These are phyloP conservation scores for Chydorus sphaericus DNA, from an alignment of 2,888 invertebrate genomes.

Conservation along the genomic window DNA sequence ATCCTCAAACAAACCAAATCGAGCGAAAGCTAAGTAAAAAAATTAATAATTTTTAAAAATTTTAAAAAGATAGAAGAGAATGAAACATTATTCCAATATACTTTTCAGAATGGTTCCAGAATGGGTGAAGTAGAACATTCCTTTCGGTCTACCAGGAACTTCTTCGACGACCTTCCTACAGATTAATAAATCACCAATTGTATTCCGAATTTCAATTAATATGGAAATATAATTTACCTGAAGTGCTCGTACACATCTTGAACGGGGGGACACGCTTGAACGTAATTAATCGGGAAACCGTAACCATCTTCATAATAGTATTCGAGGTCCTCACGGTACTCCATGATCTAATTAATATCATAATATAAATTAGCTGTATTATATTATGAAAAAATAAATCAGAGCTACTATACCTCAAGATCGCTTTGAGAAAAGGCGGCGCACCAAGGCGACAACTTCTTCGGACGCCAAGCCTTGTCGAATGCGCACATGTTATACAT, in stretches of 20 bases:
- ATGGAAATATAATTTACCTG: constrained; percentile 32
- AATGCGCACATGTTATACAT: constrained; percentile 63
- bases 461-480: constrained; percentile 62
- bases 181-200: no score
- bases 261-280: constrained; percentile 59
- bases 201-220: no score
- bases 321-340: constrained; percentile 60
- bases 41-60: background rate
- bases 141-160: constrained; percentile 25
- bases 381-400: background rate
- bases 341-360: constrained; percentile 38
- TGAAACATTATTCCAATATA: no score
- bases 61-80: background rate
- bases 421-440: constrained; percentile 46
- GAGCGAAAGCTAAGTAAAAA: constrained; percentile 37
- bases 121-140: constrained; percentile 61
- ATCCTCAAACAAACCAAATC: constrained; percentile 57
- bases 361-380: background rate
- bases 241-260: constrained; percentile 53
- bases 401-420: constrained; percentile 33
- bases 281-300: constrained; percentile 52
- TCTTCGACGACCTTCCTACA: constrained; percentile 3
- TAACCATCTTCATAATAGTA: constrained; percentile 74
- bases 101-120: constrained; percentile 62
- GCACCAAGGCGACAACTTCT: constrained; percentile 62